Percentiles rank a stretch among this genome's conserved stretches.
Evolutionary conservation across 2,113 vertebrate species (phyloP).

Genomic region (Alethe castanea): DNA sequence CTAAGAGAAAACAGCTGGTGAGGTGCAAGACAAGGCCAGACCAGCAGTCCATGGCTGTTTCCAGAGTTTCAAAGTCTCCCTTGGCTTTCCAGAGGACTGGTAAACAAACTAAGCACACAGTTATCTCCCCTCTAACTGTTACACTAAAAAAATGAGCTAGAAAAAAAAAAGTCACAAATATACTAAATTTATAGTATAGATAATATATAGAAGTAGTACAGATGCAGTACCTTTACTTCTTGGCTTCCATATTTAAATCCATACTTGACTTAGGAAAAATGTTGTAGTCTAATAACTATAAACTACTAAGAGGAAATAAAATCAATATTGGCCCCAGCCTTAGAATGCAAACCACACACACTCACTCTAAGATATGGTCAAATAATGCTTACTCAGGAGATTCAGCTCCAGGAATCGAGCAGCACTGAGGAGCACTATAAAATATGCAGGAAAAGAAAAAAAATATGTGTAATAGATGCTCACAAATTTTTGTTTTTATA

Average conservation of each 20-base stretch:
- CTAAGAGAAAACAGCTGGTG: slow-evolving; percentile 47
- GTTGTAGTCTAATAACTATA: slow-evolving; percentile 65
- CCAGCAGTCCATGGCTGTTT: neutral
- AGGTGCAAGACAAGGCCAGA: neutral
- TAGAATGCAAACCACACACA: slow-evolving; percentile 54
- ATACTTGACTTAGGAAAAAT: slow-evolving; percentile 51
- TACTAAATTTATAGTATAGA: slow-evolving; percentile 25
- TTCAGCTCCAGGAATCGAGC: slow-evolving; percentile 28
- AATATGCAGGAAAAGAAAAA: neutral
- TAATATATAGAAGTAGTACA: neutral
- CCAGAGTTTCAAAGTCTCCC: neutral
- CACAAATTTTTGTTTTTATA: slow-evolving; percentile 55
- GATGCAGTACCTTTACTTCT: slow-evolving; percentile 40
- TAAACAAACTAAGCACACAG: neutral
- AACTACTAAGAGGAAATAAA: slow-evolving; percentile 67
- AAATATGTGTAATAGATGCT: slow-evolving; percentile 51
- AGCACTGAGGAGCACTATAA: neutral
- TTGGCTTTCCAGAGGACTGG: slow-evolving; percentile 20
- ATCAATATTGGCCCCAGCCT: slow-evolving; percentile 64
- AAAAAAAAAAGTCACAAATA: neutral
- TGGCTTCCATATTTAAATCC: slow-evolving; percentile 72
- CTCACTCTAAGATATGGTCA: slow-evolving; percentile 41
- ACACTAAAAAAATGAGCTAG: neutral
- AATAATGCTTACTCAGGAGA: slow-evolving; percentile 64
- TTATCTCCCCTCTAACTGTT: neutral